These are phyloP conservation scores for Macquaria australasica DNA, from an alignment of 2,113 vertebrate species.

Conservation along the genomic window DNA sequence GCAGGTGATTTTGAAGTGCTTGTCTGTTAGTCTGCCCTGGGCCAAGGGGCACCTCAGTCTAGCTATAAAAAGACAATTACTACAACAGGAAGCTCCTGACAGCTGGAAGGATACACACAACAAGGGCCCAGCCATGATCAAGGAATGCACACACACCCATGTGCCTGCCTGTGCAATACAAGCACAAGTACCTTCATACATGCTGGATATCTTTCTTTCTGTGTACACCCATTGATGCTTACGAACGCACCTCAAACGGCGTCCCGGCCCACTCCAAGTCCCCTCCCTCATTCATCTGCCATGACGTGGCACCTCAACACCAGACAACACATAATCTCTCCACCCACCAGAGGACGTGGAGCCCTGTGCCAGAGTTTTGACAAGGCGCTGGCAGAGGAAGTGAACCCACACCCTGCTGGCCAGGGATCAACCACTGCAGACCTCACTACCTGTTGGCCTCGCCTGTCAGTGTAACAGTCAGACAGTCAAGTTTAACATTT, in stretches of 20 bases:
- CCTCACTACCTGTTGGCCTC: conserved; percentile 57
- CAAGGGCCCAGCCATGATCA: conserved; percentile 13
- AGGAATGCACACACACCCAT: conserved; percentile 60
- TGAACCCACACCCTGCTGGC: conserved; percentile 70
- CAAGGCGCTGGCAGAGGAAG: conserved; percentile 57
- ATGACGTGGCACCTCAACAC: conserved; percentile 61
- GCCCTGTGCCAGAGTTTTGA: conserved; percentile 56
- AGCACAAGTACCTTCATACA: conserved; percentile 10
- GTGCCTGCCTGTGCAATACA: conserved; percentile 12
- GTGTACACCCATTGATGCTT: conserved; percentile 12
- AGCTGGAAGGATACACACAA: conserved; percentile 56
- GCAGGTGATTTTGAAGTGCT: conserved; percentile 50
- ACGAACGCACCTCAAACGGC: conserved; percentile 7
- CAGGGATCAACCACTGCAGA: conserved; percentile 38
- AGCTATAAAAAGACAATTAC: conserved; percentile 71
- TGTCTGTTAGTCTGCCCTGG: conserved; percentile 30
- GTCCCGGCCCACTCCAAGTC: neutral
- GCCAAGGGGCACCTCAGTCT: conserved; percentile 48
- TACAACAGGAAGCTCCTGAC: conserved; percentile 73
- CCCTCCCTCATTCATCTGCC: conserved; percentile 57
- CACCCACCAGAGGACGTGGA: conserved; percentile 65
- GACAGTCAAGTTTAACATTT: neutral
- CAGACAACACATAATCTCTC: conserved; percentile 62
- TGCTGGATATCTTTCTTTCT: conserved; percentile 2
- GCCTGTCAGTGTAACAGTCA: conserved; percentile 23